These are phyloP conservation scores for Oenanthe oenanthe DNA, from an alignment of 2,113 vertebrate genomes.

Conservation along the genomic window DNA sequence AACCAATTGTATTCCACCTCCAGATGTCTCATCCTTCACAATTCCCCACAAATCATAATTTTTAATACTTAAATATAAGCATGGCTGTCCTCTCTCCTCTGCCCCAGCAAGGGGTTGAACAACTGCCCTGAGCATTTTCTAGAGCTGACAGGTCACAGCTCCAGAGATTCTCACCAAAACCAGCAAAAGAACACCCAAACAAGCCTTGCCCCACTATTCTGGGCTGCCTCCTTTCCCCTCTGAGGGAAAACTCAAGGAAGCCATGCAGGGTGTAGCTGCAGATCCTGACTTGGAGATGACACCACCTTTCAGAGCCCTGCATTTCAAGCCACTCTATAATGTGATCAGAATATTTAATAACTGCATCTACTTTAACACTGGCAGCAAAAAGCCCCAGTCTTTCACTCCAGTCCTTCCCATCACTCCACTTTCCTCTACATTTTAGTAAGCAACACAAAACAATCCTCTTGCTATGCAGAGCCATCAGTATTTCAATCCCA, in stretches of 20 bases:
- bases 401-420: neutral
- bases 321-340: neutral
- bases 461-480: neutral
- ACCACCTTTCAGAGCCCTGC: neutral
- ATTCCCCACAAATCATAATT: neutral
- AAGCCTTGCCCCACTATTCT: neutral
- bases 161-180: neutral
- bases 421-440: neutral
- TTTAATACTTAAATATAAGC: neutral
- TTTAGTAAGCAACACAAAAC: neutral
- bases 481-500: neutral
- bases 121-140: neutral
- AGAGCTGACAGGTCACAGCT: neutral
- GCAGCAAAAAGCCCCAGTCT: neutral
- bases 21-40: neutral
- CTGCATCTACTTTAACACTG: neutral
- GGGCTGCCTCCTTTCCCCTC: neutral
- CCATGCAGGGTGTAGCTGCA: neutral
- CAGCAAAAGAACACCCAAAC: neutral
- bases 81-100: neutral
- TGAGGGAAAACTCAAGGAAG: neutral
- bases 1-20: neutral
- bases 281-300: fast-evolving
- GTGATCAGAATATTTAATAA: neutral
- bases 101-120: neutral